Conservation (phyloP, 2,888 invertebrate species). For the Drosophila quinaria region DNA sequence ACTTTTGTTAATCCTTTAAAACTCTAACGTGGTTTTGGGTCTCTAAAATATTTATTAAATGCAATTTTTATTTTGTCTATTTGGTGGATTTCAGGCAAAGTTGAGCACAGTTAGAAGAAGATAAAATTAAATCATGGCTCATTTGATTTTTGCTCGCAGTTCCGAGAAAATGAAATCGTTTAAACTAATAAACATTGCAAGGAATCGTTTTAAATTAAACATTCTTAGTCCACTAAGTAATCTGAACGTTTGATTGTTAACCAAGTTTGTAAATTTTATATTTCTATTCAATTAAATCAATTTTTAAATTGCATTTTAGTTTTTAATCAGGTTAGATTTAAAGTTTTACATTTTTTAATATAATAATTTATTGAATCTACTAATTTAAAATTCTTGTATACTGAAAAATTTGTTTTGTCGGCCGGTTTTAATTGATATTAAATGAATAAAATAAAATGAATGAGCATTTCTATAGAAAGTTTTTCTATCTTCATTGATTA, state of each 20-base stretch:
- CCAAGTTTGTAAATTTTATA: too few relatives aligned
- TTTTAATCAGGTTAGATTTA: too few relatives aligned
- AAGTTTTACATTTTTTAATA: too few relatives aligned
- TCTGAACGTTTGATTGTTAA: background rate
- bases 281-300: background rate
- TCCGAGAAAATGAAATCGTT: too few relatives aligned
- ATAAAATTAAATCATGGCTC: slow-evolving; percentile 37
- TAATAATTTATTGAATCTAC: too few relatives aligned
- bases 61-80: background rate
- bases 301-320: too few relatives aligned
- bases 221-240: background rate
- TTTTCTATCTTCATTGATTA: too few relatives aligned
- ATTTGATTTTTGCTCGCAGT: slow-evolving; percentile 10
- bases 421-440: too few relatives aligned
- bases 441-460: too few relatives aligned
- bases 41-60: background rate
- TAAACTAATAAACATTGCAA: background rate
- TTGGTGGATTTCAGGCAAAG: background rate
- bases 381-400: too few relatives aligned
- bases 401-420: too few relatives aligned
- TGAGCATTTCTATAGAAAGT: too few relatives aligned
- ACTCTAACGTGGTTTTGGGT: background rate
- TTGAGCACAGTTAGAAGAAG: slow-evolving; percentile 18
- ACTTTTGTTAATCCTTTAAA: background rate
- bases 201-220: background rate